Percentiles rank a stretch among this genome's conserved stretches.
Evolutionary conservation across 2,797 vertebrate species (phyloP).

Genomic region (Platalea minor): DNA sequence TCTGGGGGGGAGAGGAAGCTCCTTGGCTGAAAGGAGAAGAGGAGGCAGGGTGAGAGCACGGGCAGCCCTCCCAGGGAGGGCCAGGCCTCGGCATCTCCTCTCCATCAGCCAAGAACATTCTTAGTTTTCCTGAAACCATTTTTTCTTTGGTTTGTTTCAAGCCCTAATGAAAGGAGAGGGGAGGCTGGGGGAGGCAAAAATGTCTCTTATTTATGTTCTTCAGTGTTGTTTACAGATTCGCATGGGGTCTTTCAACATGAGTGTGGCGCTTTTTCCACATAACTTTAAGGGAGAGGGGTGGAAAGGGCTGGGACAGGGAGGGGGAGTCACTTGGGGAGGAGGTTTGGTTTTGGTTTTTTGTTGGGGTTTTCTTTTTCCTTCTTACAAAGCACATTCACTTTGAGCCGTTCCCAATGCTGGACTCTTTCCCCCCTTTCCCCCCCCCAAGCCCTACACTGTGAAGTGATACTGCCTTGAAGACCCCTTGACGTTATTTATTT

Average conservation of each 20-base stretch:
- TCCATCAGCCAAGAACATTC: not conserved
- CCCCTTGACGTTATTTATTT: conserved; percentile 76
- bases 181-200: conserved; percentile 10
- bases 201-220: conserved; percentile 50
- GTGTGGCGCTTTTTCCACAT: not conserved
- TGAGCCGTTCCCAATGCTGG: conserved; percentile 11
- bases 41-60: not conserved
- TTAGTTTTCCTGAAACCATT: conserved; percentile 3
- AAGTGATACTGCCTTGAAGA: conserved; percentile 76
- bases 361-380: conserved; percentile 31
- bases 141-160: conserved; percentile 34
- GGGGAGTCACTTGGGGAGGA: not conserved
- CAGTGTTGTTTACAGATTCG: conserved; percentile 67
- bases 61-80: conserved; percentile 33
- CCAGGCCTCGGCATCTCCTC: not conserved
- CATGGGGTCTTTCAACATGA: conserved; percentile 16
- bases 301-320: conserved; percentile 2
- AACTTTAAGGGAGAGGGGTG: not conserved
- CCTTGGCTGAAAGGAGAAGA: not conserved
- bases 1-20: not conserved
- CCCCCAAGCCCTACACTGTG: conserved; percentile 74
- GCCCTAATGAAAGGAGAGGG: conserved; percentile 1
- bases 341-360: not conserved
- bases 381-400: conserved; percentile 53
- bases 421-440: not conserved